These are phyloP conservation scores for Takifugu bimaculatus DNA, from an alignment of 2,113 vertebrate species.

Conservation along the genomic window DNA sequence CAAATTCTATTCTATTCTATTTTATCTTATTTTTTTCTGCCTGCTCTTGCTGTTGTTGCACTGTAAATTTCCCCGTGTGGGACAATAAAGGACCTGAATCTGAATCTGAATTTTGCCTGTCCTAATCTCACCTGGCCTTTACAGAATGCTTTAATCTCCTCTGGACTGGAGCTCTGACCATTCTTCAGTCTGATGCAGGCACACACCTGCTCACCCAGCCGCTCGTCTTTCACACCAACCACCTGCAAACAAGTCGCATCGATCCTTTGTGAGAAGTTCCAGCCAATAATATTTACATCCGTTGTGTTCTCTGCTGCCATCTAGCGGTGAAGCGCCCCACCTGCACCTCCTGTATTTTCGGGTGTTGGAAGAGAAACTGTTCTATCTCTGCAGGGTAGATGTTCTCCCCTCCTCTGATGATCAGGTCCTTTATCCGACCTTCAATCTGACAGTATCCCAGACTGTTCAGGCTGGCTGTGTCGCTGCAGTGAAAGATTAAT, in stretches of 20 bases:
- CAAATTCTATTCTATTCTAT: too few species aligned
- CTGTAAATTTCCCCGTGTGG: too few species aligned
- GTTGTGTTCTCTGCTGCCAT: constrained; percentile 26
- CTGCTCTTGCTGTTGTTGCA: too few species aligned
- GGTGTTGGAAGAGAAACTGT: constrained; percentile 85
- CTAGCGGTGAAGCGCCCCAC: constrained; percentile 66
- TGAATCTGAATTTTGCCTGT: neutral
- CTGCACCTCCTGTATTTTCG: constrained; percentile 87
- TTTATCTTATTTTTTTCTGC: too few species aligned
- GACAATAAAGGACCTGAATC: too few species aligned
- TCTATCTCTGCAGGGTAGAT: constrained; percentile 91
- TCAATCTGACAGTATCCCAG: constrained; percentile 89
- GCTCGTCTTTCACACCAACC: constrained; percentile 86
- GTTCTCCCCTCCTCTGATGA: constrained; percentile 95
- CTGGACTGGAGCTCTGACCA: constrained; percentile 72
- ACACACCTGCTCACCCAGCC: constrained; percentile 92
- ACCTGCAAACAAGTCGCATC: constrained; percentile 72
- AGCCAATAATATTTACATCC: neutral
- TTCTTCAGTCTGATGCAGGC: constrained; percentile 82
- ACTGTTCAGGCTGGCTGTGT: constrained; percentile 79
- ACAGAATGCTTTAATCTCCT: constrained; percentile 87
- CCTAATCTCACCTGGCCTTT: constrained; percentile 82
- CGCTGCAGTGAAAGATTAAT: constrained; percentile 66
- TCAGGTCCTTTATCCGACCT: constrained; percentile 90
- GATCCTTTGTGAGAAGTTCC: neutral